These are phyloP conservation scores for Ostrea denselamellosa DNA, from an alignment of 1,140 invertebrate species.

Conservation along the genomic window DNA sequence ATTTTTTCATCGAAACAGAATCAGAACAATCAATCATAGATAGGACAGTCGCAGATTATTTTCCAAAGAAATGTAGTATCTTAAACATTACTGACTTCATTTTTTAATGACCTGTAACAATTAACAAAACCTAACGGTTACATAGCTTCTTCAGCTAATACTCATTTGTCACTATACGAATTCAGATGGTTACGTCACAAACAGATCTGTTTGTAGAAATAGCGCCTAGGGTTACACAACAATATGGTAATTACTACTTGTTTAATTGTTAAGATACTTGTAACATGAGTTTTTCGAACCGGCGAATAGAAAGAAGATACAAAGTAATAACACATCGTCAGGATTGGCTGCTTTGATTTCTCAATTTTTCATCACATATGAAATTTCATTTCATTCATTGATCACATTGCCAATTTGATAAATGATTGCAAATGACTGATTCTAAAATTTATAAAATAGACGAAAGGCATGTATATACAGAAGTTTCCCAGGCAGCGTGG, in stretches of 20 bases:
- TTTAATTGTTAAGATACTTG: background rate
- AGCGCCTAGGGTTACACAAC: background rate
- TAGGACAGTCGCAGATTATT: no score
- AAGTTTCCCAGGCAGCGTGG: no score
- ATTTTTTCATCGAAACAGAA: no score
- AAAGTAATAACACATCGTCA: background rate
- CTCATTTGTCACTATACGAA: slow-evolving; percentile 5
- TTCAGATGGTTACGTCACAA: slow-evolving; percentile 9
- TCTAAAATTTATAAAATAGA: no score
- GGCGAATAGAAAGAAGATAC: background rate
- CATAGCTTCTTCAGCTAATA: background rate
- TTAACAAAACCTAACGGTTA: background rate
- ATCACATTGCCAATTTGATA: no score
- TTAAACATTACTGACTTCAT: background rate
- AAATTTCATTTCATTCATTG: no score
- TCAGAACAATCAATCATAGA: no score
- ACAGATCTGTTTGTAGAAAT: background rate
- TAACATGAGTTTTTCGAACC: background rate
- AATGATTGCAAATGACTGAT: no score
- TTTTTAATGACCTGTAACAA: background rate
- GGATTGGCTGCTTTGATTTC: no score
- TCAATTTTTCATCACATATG: no score
- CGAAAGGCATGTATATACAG: no score
- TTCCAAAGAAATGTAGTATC: background rate
- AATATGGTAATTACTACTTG: background rate